These are phyloP conservation scores for Taphrorychus bicolor DNA, from an alignment of 2,888 invertebrate species.

Conservation along the genomic window DNA sequence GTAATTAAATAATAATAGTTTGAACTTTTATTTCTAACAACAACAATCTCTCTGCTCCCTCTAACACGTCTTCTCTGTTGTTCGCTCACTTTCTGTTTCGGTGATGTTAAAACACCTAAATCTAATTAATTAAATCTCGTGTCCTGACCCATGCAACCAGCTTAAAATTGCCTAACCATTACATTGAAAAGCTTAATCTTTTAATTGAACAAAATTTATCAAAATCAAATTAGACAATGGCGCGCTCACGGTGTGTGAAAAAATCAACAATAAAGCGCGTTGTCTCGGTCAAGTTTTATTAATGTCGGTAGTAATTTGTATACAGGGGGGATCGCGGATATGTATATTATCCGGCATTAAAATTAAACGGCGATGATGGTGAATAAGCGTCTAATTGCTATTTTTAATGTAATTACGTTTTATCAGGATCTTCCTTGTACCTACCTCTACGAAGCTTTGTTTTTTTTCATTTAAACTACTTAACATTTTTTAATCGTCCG, in stretches of 20 bases:
- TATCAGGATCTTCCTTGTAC: constrained; percentile 15
- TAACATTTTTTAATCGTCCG: neutral
- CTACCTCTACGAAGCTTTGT: too few relatives aligned
- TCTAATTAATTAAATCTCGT: too few relatives aligned
- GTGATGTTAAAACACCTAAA: too few relatives aligned
- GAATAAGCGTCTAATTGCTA: constrained; percentile 26
- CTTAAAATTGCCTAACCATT: neutral
- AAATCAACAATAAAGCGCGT: neutral
- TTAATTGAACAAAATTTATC: constrained; percentile 1
- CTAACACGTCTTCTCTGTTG: too few relatives aligned
- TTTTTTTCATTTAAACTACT: neutral
- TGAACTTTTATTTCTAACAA: too few relatives aligned
- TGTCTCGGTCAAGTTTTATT: neutral
- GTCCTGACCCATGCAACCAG: neutral
- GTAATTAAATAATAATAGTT: too few relatives aligned
- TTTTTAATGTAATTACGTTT: constrained; percentile 12
- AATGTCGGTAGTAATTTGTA: neutral
- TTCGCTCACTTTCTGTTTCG: too few relatives aligned
- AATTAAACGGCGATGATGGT: constrained; percentile 4
- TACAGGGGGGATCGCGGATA: constrained; percentile 17
- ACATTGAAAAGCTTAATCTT: neutral
- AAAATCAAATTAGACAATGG: neutral
- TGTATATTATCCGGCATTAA: constrained; percentile 22
- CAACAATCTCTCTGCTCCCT: too few relatives aligned
- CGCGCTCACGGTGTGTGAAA: neutral